Evolutionary conservation across 1,140 invertebrate species (phyloP).

Genomic region (Varroa destructor): DNA sequence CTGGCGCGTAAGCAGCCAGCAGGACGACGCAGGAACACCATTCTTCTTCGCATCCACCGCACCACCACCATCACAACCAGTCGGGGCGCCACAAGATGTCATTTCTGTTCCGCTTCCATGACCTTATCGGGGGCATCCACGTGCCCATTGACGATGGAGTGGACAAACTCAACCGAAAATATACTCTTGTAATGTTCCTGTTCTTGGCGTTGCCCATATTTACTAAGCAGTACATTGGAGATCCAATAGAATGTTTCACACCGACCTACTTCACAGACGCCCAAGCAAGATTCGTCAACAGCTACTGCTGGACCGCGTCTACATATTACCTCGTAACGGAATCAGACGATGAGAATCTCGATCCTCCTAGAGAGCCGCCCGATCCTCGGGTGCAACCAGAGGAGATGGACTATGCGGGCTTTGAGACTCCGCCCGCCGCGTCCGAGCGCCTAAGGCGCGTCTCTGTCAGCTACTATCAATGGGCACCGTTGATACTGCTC

Average conservation of each 20-base stretch:
- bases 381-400: constrained; percentile 35
- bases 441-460: constrained; percentile 37
- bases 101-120: constrained; percentile 40
- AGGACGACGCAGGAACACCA: constrained; percentile 28
- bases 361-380: constrained; percentile 34
- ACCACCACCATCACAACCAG: constrained; percentile 29
- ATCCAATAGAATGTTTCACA: constrained; percentile 46
- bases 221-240: constrained; percentile 47
- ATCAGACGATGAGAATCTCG: constrained; percentile 34
- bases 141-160: constrained; percentile 47
- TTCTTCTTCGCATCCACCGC: constrained; percentile 28
- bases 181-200: constrained; percentile 46
- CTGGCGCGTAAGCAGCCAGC: constrained; percentile 15
- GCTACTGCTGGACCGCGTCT: constrained; percentile 42
- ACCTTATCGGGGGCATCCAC: constrained; percentile 41
- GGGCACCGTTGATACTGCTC: constrained; percentile 47
- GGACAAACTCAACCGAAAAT: constrained; percentile 47
- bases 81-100: constrained; percentile 36
- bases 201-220: constrained; percentile 47
- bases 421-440: constrained; percentile 34
- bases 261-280: constrained; percentile 42
- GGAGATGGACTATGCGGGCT: constrained; percentile 37
- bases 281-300: constrained; percentile 42
- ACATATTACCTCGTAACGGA: constrained; percentile 41
- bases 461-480: constrained; percentile 46